phyloP scores from a whole-genome alignment of 2,113 vertebrate genomes.

The Chionomys nivalis region DNA sequence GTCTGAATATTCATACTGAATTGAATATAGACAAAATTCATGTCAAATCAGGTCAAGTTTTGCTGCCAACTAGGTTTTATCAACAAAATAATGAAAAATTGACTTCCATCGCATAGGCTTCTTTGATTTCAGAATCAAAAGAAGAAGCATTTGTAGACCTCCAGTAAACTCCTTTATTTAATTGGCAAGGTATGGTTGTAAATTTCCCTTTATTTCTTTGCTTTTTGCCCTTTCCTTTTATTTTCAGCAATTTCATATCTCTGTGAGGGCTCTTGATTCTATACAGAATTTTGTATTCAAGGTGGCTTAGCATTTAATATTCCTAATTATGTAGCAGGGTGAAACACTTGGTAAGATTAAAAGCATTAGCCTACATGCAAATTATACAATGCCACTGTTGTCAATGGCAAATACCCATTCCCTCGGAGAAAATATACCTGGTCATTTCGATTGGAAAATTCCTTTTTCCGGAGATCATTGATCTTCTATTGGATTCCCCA shows the following conservation, averaged over 20 bases:
- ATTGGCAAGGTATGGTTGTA: not conserved
- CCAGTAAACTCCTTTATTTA: not conserved
- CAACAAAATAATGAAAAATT: conserved; percentile 52
- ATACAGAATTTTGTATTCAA: conserved; percentile 35
- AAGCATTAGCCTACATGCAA: conserved; percentile 63
- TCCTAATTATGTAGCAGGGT: conserved; percentile 52
- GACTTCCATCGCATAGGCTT: not conserved
- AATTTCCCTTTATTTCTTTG: conserved; percentile 16
- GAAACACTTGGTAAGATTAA: conserved; percentile 71
- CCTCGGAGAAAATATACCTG: conserved; percentile 52
- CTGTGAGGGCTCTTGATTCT: not conserved
- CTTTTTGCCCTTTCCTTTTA: conserved; percentile 17
- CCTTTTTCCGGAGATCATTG: conserved; percentile 20
- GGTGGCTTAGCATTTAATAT: conserved; percentile 59
- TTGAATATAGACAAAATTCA: conserved; percentile 41
- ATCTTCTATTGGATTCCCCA: not conserved
- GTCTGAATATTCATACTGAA: conserved; percentile 57
- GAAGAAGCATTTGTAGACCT: not conserved
- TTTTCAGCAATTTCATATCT: conserved; percentile 25
- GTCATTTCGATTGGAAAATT: conserved; percentile 46
- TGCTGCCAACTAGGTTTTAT: conserved; percentile 44
- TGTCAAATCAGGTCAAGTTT: conserved; percentile 58
- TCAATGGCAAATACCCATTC: conserved; percentile 49
- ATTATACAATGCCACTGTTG: conserved; percentile 40
- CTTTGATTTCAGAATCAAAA: conserved; percentile 47